Evolutionary conservation across 1,140 invertebrate species (phyloP).

Genomic region (Drosophila burlai): DNA sequence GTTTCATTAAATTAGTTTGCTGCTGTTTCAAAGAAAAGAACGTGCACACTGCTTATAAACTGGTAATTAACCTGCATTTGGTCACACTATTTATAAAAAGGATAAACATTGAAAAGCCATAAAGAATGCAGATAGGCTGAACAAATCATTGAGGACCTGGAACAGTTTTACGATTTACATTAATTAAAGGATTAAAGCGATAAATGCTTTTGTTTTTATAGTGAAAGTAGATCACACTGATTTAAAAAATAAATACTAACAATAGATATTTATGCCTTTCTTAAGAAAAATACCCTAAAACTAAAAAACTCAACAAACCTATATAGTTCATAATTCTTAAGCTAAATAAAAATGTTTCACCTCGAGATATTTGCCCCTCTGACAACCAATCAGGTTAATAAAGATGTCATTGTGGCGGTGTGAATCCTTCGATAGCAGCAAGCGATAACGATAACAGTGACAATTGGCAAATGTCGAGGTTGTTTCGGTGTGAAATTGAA

Average conservation of each 20-base stretch:
- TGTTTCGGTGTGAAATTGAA: constrained; percentile 78
- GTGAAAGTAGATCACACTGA: no score
- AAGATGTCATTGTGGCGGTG: constrained; percentile 44
- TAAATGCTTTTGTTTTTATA: no score
- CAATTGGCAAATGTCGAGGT: constrained; percentile 63
- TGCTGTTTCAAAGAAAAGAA: background rate
- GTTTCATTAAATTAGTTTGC: no score
- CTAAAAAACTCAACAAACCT: background rate
- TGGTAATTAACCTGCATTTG: background rate
- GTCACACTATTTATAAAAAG: background rate
- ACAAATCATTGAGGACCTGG: background rate
- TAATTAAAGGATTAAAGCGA: no score
- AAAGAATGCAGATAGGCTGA: background rate
- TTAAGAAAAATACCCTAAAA: background rate
- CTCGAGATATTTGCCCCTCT: background rate
- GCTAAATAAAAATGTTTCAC: background rate
- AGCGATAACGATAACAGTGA: constrained; percentile 63
- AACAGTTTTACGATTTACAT: background rate
- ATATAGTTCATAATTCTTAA: background rate
- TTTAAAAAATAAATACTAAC: no score
- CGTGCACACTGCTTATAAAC: background rate
- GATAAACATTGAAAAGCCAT: no score
- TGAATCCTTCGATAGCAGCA: constrained; percentile 51
- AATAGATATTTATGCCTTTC: no score
- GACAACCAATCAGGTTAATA: constrained; percentile 20